Conservation (phyloP, 2,888 invertebrate genomes). For the Tridacna gigas region DNA sequence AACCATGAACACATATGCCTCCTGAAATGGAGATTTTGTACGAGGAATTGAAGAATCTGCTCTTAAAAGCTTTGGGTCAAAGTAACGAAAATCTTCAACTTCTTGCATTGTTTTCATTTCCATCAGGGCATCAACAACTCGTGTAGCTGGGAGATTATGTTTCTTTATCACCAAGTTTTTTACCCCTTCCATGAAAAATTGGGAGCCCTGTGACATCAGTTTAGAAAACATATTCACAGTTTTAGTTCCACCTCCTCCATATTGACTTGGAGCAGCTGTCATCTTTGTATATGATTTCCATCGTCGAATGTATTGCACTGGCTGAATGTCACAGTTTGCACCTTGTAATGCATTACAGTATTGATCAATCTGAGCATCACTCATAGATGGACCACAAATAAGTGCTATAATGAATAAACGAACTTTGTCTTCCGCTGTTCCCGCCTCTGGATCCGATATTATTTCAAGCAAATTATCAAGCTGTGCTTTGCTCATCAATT, state of each 20-base stretch:
- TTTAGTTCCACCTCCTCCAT: slow-evolving; percentile 93
- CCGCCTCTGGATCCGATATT: slow-evolving; percentile 93
- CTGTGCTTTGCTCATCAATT: slow-evolving; percentile 91
- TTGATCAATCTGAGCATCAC: slow-evolving; percentile 93
- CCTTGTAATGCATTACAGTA: slow-evolving; percentile 91
- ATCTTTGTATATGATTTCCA: slow-evolving; percentile 96
- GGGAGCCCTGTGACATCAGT: slow-evolving; percentile 96
- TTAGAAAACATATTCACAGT: slow-evolving; percentile 99
- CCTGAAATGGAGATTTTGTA: slow-evolving; percentile 83
- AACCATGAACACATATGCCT: slow-evolving; percentile 86
- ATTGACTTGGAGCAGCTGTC: slow-evolving; percentile 90
- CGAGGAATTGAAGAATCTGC: slow-evolving; percentile 83
- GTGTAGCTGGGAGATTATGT: slow-evolving; percentile 97
- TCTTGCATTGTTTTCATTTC: slow-evolving; percentile 91
- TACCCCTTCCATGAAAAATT: slow-evolving; percentile 99
- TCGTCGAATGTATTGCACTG: slow-evolving; percentile 95
- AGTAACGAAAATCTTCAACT: slow-evolving; percentile 95
- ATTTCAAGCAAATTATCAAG: slow-evolving; percentile 94
- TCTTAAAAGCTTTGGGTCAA: slow-evolving; percentile 97
- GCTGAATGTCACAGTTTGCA: slow-evolving; percentile 93
- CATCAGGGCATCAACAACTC: slow-evolving; percentile 95
- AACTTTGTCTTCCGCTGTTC: slow-evolving; percentile 96
- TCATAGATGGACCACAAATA: slow-evolving; percentile 92
- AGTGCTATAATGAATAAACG: slow-evolving; percentile 95
- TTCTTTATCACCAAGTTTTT: slow-evolving; percentile 99